These are phyloP conservation scores for Lithophane ornitopus DNA, from an alignment of 2,888 invertebrate species.

Conservation along the genomic window DNA sequence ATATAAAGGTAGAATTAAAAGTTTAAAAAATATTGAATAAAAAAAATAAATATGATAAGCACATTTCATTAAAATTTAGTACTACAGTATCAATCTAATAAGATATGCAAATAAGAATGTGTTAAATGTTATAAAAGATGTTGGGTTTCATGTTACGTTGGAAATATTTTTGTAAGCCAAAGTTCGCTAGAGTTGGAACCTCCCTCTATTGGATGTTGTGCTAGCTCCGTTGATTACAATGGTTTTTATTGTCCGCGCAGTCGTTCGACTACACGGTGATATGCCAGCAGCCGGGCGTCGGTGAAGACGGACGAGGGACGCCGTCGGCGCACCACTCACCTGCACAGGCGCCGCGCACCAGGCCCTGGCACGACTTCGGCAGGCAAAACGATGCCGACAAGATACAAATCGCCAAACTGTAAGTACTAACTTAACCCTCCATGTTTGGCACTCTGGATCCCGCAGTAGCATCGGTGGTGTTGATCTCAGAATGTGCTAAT, in stretches of 20 bases:
- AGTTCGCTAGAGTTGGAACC: neutral
- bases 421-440: constrained; percentile 88
- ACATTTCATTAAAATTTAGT: constrained; percentile 6
- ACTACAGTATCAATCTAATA: constrained; percentile 39
- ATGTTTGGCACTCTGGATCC: constrained; percentile 3
- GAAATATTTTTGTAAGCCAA: constrained; percentile 11
- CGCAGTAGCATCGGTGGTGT: constrained; percentile 27
- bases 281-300: constrained; percentile 92
- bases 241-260: constrained; percentile 85
- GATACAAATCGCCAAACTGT: constrained; percentile 99
- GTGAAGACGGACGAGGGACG: constrained; percentile 91
- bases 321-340: constrained; percentile 92
- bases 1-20: constrained; percentile 32
- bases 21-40: constrained; percentile 21
- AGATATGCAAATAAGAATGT: constrained; percentile 56
- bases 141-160: constrained; percentile 18
- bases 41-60: constrained; percentile 10
- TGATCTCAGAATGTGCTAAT: constrained; percentile 48
- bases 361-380: constrained; percentile 98
- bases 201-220: neutral
- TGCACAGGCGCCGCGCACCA: constrained; percentile 92
- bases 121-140: constrained; percentile 31
- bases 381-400: constrained; percentile 98
- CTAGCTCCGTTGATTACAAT: constrained; percentile 10
- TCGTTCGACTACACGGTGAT: constrained; percentile 98